Base-by-base conservation (phyloP, 2,113 vertebrate species). In the Mustelus asterias region DNA sequence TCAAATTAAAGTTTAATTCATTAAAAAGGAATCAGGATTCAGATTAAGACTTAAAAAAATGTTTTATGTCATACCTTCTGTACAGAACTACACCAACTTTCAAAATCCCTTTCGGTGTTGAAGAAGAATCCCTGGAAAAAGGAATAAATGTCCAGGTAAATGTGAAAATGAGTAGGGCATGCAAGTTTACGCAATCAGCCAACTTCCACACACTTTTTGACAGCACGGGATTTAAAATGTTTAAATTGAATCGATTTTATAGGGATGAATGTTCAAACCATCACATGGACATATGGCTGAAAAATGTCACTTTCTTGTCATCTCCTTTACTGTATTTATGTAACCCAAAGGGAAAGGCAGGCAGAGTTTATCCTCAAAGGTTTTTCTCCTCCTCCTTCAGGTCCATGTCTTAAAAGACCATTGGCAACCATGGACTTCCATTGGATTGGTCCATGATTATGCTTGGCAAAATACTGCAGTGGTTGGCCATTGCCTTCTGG, bases 101-200 rank as follows among this genome's bases (percentile, higher is more conserved):
- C 98, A 97, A 98, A 98, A 96, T 98, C 98, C 96, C 97, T 98
- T 97, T 98, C 98, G 97, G 98, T 98, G 97, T 98, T 98, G 97
- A 98, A 99, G 97, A 99, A 98, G 97, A 98, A 99, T 90, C 98
- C 98, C 98, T 99, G 96, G 48, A 90, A 96, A 48, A 95, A 86
- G 95, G 96, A 96, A 95, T 41, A 72, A 4, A 72, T 54, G 11
- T 48, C 94, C 54, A 16, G 37, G 13, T 54, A 48, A 72, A 72
- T 33, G 26, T 90, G 29, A 93, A 33, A 20, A 33, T n/a, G 0
- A 92, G 7, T 16, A 93, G 18, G 1, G 20, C 8, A n/a, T 37
- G n/a, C 18, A 9, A n/a, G 58, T 33, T 26, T 63, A 93, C 18
- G 22, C n/a, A 92, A 92, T 92, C 5, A 93, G n/a, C 9, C 33